Evolutionary conservation across 1,140 invertebrate genomes (phyloP).

Genomic region (Drosophila subobscura): DNA sequence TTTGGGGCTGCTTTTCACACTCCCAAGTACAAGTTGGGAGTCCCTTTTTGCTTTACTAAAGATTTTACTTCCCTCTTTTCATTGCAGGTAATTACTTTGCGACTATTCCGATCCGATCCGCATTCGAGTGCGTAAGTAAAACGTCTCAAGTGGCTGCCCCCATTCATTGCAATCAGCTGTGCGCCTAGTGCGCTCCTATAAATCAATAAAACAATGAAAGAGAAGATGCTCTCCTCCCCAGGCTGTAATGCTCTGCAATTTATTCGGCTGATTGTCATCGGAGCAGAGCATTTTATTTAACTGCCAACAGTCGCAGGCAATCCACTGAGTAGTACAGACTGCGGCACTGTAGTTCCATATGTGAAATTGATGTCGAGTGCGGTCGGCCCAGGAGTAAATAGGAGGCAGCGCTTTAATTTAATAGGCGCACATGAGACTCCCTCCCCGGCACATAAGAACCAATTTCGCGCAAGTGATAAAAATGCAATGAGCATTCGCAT

Average conservation of each 20-base stretch:
- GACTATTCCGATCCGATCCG: background rate
- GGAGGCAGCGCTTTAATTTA: constrained; percentile 73
- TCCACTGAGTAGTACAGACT: constrained; percentile 6
- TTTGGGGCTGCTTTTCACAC: background rate
- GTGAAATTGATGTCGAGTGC: constrained; percentile 55
- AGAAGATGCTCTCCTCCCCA: constrained; percentile 6
- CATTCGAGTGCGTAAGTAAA: constrained; percentile 37
- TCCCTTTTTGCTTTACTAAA: background rate
- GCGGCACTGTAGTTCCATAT: constrained; percentile 31
- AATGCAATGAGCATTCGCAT: constrained; percentile 75
- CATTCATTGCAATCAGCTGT: constrained; percentile 60
- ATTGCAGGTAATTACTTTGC: constrained; percentile 43
- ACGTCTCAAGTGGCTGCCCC: constrained; percentile 23
- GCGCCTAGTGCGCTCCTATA: constrained; percentile 48
- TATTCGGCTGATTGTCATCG: constrained; percentile 75
- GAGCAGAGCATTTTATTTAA: constrained; percentile 72
- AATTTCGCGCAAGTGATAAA: constrained; percentile 82
- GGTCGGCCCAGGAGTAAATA: constrained; percentile 31
- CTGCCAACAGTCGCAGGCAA: constrained; percentile 23
- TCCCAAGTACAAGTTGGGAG: constrained; percentile 4
- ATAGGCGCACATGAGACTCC: constrained; percentile 74
- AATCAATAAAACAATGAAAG: constrained; percentile 74
- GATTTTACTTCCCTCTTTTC: background rate
- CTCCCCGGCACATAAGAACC: constrained; percentile 77
- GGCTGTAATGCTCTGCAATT: constrained; percentile 29